A percentile compares a stretch with the other conserved stretches of the same genome.
These are phyloP conservation scores for Vimba vimba DNA, from an alignment of 2,113 vertebrate species.

Conservation along the genomic window DNA sequence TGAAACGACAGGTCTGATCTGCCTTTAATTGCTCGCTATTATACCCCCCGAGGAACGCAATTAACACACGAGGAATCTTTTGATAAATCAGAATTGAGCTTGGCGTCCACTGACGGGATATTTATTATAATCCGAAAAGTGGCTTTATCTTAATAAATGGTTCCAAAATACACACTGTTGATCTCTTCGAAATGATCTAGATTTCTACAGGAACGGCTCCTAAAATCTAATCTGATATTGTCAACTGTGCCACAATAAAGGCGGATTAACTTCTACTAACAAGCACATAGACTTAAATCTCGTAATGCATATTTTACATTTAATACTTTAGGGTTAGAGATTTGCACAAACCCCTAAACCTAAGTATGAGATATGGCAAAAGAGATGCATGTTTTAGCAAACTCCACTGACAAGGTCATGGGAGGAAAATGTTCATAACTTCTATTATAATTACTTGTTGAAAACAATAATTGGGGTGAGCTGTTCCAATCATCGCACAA, in stretches of 20 bases:
- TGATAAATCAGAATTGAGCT: constrained; percentile 12
- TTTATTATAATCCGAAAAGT: neutral
- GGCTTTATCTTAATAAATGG: constrained; percentile 1
- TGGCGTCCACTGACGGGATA: neutral
- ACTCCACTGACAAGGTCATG: neutral
- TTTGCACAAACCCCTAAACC: too few species aligned
- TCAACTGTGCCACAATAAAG: neutral
- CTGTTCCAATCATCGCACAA: neutral
- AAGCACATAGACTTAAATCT: neutral
- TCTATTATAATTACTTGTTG: neutral
- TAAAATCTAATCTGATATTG: neutral
- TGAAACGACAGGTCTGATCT: constrained; percentile 39
- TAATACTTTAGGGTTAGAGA: neutral
- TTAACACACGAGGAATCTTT: constrained; percentile 40
- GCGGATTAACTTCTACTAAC: neutral
- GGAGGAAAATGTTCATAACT: neutral
- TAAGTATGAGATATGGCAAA: too few species aligned
- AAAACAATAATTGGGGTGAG: constrained; percentile 3
- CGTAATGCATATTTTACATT: neutral
- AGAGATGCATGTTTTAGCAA: neutral
- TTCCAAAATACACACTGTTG: neutral
- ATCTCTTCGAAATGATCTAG: neutral
- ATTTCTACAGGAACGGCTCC: neutral
- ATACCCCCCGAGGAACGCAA: constrained; percentile 35
- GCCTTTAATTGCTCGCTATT: constrained; percentile 45